Conservation (phyloP, 2,797 vertebrate genomes). For the Meriones psammophilus region DNA sequence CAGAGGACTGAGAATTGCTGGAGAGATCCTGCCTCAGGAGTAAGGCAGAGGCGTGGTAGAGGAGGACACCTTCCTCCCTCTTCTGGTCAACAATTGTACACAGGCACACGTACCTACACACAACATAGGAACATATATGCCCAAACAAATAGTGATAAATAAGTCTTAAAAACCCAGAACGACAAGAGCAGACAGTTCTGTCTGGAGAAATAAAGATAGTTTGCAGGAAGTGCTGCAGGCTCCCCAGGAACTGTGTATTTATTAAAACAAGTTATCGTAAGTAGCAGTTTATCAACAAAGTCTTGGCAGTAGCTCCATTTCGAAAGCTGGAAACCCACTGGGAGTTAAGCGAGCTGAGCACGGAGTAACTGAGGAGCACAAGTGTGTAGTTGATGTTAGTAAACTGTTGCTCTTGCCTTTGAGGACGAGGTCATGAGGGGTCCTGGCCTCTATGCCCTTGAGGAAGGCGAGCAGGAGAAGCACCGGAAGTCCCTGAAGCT, state of each 20-base stretch:
- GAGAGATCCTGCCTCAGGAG: neutral
- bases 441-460: constrained; percentile 86
- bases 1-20: neutral
- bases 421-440: constrained; percentile 93
- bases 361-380: neutral
- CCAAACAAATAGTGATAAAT: neutral
- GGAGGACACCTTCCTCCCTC: neutral
- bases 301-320: neutral
- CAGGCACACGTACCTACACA: neutral
- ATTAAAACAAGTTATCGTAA: neutral
- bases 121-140: no score
- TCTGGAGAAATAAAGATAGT: neutral
- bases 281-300: no score
- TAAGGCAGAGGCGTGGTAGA: neutral
- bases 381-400: neutral
- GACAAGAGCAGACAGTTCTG: neutral
- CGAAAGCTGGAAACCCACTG: neutral
- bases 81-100: neutral
- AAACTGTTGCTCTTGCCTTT: constrained; percentile 50
- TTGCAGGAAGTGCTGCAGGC: neutral
- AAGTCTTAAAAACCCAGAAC: neutral
- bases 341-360: neutral
- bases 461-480: constrained; percentile 88
- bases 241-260: neutral
- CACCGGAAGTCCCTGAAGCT: constrained; percentile 91